Evolutionary conservation across 2,113 vertebrate genomes (phyloP).

Genomic region (Zapus hudsonius): DNA sequence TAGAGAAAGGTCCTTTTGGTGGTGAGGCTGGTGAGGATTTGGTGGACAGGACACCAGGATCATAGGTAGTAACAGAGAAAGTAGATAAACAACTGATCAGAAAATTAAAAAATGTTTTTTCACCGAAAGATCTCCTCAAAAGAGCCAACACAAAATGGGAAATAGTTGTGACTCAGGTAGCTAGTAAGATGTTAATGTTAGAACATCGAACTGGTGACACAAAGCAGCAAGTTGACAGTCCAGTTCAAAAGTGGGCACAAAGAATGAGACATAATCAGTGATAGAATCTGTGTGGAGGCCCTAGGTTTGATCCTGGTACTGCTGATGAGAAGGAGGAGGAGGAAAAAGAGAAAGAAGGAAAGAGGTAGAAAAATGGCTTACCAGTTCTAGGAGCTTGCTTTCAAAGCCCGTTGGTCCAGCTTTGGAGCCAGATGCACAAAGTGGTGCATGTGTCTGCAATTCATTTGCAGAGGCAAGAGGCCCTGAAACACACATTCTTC

Average conservation of each 20-base stretch:
- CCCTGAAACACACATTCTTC: too few relatives aligned
- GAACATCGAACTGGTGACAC: background rate
- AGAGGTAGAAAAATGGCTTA: background rate
- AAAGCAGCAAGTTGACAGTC: background rate
- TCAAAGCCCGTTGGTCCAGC: too few relatives aligned
- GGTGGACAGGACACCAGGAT: background rate
- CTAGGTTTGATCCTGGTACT: background rate
- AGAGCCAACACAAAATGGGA: background rate
- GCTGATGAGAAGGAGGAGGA: too few relatives aligned
- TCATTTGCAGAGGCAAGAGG: too few relatives aligned
- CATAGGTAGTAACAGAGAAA: background rate
- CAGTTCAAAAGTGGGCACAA: background rate
- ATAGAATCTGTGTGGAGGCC: background rate
- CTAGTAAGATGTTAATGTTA: background rate
- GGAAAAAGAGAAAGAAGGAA: background rate
- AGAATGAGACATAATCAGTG: background rate
- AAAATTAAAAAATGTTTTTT: background rate
- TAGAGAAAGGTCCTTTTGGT: background rate
- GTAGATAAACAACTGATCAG: background rate
- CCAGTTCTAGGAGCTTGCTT: too few relatives aligned
- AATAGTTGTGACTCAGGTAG: background rate
- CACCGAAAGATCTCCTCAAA: background rate
- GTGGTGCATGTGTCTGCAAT: too few relatives aligned
- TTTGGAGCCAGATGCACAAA: too few relatives aligned
- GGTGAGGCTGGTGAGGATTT: background rate